Conservation (phyloP, 1,140 invertebrate species). For the Yoshiicerus persimilis region DNA sequence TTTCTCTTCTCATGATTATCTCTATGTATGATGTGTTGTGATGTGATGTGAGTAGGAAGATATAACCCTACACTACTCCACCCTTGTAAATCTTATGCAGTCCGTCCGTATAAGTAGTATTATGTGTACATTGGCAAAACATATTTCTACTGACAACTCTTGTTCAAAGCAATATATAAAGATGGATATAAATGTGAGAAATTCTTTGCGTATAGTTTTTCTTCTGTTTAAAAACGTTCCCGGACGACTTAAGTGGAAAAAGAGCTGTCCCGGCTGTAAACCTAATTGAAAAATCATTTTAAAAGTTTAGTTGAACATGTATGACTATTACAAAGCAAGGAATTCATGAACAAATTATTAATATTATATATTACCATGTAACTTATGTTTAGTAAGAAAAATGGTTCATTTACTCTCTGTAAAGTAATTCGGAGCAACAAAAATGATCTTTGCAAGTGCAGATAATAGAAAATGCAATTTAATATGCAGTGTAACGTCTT, state of each 20-base stretch:
- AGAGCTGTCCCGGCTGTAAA: neutral
- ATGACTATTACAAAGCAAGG: neutral
- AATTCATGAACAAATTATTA: neutral
- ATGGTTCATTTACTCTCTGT: neutral
- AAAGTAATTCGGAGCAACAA: neutral
- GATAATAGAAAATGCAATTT: neutral
- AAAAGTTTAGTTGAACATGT: neutral
- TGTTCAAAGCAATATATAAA: too few species aligned
- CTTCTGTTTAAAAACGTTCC: neutral
- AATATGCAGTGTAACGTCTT: too few species aligned
- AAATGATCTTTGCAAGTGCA: neutral
- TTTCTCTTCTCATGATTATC: neutral
- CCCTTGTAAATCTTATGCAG: neutral
- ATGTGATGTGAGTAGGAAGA: constrained; percentile 12
- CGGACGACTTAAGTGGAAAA: neutral
- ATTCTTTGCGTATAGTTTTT: neutral
- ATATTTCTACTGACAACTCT: neutral
- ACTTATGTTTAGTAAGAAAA: neutral
- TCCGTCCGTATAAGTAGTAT: neutral
- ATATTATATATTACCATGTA: neutral
- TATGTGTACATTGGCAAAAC: neutral
- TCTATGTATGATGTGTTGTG: neutral
- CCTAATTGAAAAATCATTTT: neutral
- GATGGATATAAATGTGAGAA: neutral
- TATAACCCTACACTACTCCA: neutral